Evolutionary conservation across 2,797 vertebrate genomes (phyloP).

Genomic region (Lagodon rhomboides): DNA sequence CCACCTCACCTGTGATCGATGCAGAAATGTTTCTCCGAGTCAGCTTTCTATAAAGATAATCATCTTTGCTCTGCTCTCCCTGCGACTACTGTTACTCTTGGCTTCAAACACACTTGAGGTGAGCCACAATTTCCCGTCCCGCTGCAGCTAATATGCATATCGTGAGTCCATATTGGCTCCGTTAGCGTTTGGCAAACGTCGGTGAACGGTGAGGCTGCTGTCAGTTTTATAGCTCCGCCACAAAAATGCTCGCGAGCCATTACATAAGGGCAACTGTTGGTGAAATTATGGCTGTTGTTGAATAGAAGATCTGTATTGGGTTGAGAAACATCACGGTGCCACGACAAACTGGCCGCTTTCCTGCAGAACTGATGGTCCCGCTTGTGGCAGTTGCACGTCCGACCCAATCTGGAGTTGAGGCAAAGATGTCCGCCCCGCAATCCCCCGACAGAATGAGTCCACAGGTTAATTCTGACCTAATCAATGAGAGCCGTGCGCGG

Average conservation of each 20-base stretch:
- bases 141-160: slow-evolving; percentile 16
- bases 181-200: slow-evolving; percentile 28
- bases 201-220: slow-evolving; percentile 10
- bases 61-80: background rate
- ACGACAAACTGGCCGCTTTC: slow-evolving; percentile 25
- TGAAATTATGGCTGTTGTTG: background rate
- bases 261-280: background rate
- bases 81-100: background rate
- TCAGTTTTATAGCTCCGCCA: slow-evolving; percentile 23
- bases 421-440: slow-evolving; percentile 20
- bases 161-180: slow-evolving; percentile 19
- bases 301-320: no score
- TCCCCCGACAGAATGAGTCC: slow-evolving; percentile 48
- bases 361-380: background rate
- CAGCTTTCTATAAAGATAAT: background rate
- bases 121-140: slow-evolving; percentile 16
- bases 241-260: slow-evolving; percentile 29
- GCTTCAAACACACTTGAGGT: slow-evolving; percentile 9
- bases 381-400: slow-evolving; percentile 34
- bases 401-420: slow-evolving; percentile 48
- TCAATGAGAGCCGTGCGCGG: slow-evolving; percentile 65
- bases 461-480: slow-evolving; percentile 66
- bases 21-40: background rate
- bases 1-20: background rate
- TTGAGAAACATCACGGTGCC: background rate